Evolutionary conservation across 2,113 vertebrate species (phyloP).

Genomic region (Mola mola): DNA sequence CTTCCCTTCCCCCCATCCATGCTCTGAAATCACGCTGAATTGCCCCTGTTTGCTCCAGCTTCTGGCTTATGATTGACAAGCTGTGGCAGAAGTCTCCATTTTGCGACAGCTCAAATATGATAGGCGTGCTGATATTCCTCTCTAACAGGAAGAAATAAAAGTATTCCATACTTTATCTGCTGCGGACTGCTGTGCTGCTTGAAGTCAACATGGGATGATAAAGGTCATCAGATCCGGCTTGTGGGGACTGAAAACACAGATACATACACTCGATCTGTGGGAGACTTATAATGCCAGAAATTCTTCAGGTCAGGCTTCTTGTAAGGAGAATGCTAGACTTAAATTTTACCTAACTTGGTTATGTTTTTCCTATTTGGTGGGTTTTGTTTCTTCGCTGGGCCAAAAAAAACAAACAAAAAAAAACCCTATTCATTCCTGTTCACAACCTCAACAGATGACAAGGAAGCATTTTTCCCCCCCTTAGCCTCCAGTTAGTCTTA

Average conservation of each 20-base stretch:
- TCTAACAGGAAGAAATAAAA: neutral
- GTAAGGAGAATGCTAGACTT: constrained; percentile 12
- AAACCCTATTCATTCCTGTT: constrained; percentile 2
- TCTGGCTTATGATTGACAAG: constrained; percentile 45
- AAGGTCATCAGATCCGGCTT: constrained; percentile 11
- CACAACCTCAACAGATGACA: constrained; percentile 27
- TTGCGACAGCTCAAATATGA: constrained; percentile 33
- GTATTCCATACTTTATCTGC: constrained; percentile 4
- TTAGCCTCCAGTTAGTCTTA: constrained; percentile 22
- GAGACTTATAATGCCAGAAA: constrained; percentile 58
- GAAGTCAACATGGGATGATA: constrained; percentile 5
- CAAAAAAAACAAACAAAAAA: too few relatives aligned
- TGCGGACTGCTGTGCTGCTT: neutral
- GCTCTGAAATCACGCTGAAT: constrained; percentile 27
- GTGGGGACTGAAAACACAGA: constrained; percentile 15
- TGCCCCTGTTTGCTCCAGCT: constrained; percentile 33
- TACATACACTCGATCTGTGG: constrained; percentile 20
- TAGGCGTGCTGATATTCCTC: constrained; percentile 18
- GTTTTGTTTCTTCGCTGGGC: neutral
- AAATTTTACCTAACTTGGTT: constrained; percentile 9
- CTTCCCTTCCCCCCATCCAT: neutral
- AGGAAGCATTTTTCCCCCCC: neutral
- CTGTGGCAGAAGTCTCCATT: constrained; percentile 37
- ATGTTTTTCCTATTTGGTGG: neutral
- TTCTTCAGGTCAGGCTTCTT: constrained; percentile 61